Conservation (phyloP, 2,797 vertebrate species). For the Aplochiton taeniatus region DNA sequence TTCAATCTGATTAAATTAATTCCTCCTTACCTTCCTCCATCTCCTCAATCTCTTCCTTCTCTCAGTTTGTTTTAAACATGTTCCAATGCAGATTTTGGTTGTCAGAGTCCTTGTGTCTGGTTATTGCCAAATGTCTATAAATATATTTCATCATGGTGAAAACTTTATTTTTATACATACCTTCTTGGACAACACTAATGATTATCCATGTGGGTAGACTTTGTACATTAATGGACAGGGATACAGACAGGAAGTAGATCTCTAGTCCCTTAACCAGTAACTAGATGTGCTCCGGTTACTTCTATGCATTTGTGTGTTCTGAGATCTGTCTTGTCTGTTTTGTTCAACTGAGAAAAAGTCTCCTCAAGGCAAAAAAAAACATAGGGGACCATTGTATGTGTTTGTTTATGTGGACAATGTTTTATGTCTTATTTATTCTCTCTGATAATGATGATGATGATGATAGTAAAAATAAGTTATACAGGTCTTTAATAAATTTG, state of each 20-base stretch:
- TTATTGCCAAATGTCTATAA: constrained; percentile 81
- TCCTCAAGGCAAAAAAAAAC: constrained; percentile 40
- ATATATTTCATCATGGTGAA: constrained; percentile 75
- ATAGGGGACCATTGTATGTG: constrained; percentile 64
- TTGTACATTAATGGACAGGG: constrained; percentile 72
- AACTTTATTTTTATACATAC: constrained; percentile 82
- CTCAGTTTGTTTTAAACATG: constrained; percentile 44
- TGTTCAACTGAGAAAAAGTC: constrained; percentile 58
- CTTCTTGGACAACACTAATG: constrained; percentile 53
- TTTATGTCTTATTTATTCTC: constrained; percentile 94
- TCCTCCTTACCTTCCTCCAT: constrained; percentile 2
- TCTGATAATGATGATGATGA: constrained; percentile 68
- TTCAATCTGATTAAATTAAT: too few species aligned
- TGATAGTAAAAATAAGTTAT: constrained; percentile 72
- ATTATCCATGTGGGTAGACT: constrained; percentile 54
- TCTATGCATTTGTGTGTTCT: constrained; percentile 81
- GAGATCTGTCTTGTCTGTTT: constrained; percentile 71
- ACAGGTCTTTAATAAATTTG: constrained; percentile 93
- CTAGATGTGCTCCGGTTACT: constrained; percentile 59
- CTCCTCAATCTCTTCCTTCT: constrained; percentile 38
- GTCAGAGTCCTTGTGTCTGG: constrained; percentile 71
- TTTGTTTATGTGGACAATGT: constrained; percentile 83
- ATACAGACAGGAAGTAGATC: constrained; percentile 69
- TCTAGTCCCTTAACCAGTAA: constrained; percentile 65
- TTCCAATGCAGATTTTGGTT: constrained; percentile 62